Evolutionary conservation across 1,140 invertebrate genomes (phyloP).

Genomic region (Euura lappo): DNA sequence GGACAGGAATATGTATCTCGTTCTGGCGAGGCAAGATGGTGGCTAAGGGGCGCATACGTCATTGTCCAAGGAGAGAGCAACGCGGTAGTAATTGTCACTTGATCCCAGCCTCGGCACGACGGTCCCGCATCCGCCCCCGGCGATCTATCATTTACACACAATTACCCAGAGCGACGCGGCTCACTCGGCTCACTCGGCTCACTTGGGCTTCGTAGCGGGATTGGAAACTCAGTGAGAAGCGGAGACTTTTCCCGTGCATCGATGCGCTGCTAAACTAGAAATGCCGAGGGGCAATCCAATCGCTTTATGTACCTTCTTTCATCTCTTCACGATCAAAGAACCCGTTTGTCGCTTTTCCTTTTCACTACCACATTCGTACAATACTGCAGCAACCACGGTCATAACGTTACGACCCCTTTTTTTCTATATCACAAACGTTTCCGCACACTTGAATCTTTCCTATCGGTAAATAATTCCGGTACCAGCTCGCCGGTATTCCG

Average conservation of each 20-base stretch:
- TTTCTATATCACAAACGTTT: not conserved
- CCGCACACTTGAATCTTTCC: not conserved
- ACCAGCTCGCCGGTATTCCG: no score
- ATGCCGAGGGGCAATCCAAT: not conserved
- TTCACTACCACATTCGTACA: not conserved
- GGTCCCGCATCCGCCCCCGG: conserved; percentile 26
- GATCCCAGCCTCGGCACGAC: conserved; percentile 36
- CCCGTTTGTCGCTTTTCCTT: not conserved
- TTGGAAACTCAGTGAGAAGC: not conserved
- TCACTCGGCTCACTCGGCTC: conserved; percentile 25
- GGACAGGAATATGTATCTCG: no score
- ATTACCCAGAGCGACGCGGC: conserved; percentile 45
- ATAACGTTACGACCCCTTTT: not conserved
- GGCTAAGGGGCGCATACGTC: conserved; percentile 40
- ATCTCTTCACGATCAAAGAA: not conserved
- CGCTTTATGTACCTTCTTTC: not conserved
- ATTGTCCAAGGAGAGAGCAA: conserved; percentile 45
- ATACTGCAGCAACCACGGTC: no score
- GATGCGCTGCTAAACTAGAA: not conserved
- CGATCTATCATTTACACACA: conserved; percentile 55
- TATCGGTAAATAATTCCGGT: no score
- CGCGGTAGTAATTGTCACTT: conserved; percentile 54
- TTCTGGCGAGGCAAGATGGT: no score
- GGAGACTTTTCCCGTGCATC: not conserved
- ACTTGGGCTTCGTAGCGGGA: not conserved